phyloP scores from a whole-genome alignment of 2,113 vertebrate species.

The Nipponia nippon region DNA sequence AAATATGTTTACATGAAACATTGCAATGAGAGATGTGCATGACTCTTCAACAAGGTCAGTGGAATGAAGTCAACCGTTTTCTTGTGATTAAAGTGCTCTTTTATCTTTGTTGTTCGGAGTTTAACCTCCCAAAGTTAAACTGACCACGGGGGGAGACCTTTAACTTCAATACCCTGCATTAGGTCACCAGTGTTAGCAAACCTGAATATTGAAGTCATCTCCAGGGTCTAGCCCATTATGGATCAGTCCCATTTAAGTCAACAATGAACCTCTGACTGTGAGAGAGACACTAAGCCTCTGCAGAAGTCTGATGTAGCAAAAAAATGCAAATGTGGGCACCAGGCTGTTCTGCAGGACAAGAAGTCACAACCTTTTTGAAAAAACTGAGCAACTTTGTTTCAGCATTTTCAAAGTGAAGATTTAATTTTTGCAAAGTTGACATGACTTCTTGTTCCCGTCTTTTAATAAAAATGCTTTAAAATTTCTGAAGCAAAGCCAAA shows the following conservation, averaged over 20 bases:
- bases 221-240: background rate
- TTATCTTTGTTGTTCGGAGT: background rate
- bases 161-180: background rate
- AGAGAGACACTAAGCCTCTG: background rate
- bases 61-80: background rate
- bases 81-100: background rate
- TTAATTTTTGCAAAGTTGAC: background rate
- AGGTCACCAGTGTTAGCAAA: background rate
- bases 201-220: background rate
- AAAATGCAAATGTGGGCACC: background rate
- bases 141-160: background rate
- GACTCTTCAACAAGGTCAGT: background rate
- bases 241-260: background rate
- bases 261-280: background rate
- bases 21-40: background rate
- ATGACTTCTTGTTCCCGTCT: background rate
- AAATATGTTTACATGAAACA: background rate
- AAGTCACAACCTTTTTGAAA: background rate
- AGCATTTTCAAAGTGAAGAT: background rate
- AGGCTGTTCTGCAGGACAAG: background rate
- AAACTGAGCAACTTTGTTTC: background rate
- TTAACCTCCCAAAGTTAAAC: background rate
- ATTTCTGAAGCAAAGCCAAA: background rate
- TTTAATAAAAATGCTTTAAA: background rate
- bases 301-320: background rate